phyloP scores from a whole-genome alignment of 2,797 vertebrate species.

The Sebastes iracundus region DNA sequence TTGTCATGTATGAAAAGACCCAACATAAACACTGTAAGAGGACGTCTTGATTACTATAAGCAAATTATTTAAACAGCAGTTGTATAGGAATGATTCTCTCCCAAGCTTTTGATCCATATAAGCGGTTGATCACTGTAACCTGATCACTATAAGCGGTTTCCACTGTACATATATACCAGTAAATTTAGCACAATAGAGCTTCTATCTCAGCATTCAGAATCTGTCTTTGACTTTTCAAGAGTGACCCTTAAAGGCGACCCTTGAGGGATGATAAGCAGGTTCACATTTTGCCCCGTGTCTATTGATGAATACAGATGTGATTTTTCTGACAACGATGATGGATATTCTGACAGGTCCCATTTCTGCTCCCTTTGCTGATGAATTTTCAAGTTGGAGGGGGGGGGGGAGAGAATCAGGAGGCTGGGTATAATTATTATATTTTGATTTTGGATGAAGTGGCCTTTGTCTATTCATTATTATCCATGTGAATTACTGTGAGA shows the following conservation, averaged over 20 bases:
- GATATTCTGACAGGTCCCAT: constrained; percentile 66
- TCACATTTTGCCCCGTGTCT: constrained; percentile 63
- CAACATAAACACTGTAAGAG: not conserved
- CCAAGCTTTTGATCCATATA: not conserved
- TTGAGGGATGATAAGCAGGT: constrained; percentile 74
- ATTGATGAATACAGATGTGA: constrained; percentile 76
- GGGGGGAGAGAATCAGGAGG: not conserved
- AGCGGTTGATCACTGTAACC: not conserved
- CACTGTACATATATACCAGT: not conserved
- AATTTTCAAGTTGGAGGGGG: constrained; percentile 38
- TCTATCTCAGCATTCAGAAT: constrained; percentile 56
- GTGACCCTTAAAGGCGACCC: constrained; percentile 68
- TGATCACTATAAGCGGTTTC: too few species aligned
- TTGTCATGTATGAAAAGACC: not conserved
- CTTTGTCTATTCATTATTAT: constrained; percentile 4
- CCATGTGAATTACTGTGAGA: constrained; percentile 38
- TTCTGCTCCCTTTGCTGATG: constrained; percentile 42
- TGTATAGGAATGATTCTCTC: not conserved
- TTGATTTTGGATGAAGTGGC: not conserved
- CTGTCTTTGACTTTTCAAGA: constrained; percentile 71
- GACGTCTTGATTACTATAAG: not conserved
- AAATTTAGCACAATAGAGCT: not conserved
- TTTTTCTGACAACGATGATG: constrained; percentile 74
- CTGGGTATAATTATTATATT: not conserved
- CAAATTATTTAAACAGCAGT: not conserved